Conservation (phyloP, 2,113 vertebrate genomes). For the Actinemys pallida region DNA sequence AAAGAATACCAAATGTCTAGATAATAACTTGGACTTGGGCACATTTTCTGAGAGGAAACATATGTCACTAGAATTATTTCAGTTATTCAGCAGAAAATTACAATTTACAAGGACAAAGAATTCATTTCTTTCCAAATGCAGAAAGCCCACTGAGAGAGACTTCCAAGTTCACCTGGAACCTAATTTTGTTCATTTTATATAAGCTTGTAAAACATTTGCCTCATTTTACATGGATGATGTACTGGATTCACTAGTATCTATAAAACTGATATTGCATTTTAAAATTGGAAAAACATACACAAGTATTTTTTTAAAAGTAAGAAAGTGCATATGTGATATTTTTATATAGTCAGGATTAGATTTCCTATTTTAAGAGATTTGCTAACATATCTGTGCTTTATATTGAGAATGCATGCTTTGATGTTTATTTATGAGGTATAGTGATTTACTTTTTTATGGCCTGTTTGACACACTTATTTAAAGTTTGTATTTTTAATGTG, state of each 20-base stretch:
- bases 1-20: neutral
- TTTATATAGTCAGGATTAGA: neutral
- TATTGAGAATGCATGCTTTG: conserved; percentile 41
- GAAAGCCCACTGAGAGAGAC: neutral
- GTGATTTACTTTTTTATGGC: conserved; percentile 35
- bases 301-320: neutral
- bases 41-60: neutral
- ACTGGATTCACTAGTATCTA: neutral
- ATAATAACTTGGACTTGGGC: neutral
- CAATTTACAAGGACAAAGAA: neutral
- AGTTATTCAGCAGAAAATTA: neutral
- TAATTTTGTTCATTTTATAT: neutral
- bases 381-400: neutral
- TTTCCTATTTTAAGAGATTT: neutral
- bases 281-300: neutral
- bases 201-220: neutral
- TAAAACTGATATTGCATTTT: neutral
- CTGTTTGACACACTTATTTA: conserved; percentile 42
- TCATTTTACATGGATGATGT: neutral
- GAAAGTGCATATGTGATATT: neutral
- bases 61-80: neutral
- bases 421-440: conserved; percentile 1
- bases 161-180: neutral
- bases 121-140: neutral
- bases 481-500: neutral